Base-by-base conservation (phyloP, 1,140 invertebrate genomes). In the Brachionus sp. region DNA sequence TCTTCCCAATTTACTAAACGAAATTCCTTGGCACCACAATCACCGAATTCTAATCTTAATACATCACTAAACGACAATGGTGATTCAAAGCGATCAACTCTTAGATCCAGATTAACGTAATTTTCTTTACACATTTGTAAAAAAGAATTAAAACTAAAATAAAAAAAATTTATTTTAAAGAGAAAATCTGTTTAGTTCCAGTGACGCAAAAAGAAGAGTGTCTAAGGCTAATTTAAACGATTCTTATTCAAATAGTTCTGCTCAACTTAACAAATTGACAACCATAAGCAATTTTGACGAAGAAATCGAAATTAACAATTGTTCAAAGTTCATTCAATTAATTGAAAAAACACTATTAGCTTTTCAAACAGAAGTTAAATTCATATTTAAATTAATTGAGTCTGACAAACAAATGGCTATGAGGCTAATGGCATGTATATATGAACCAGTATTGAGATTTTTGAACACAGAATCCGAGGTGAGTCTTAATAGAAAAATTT, bases 171-270 rank as follows among this genome's bases (percentile, higher is more conserved):
- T 70, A 16, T 70, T 37, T 70, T 12, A 12, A 25, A 75, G 70
- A 19, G 70, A 75, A 46, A 75, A 75, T 46, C 25, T 75, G 2
- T 75, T 75, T n/a, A 75, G 42, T 75, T 75, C 70, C 5, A 46
- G 19, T 46, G 70, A 75, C 6, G 13, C 44, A 23, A 75, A 46
- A 35, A 19, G 44, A 13, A 75, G 46, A 39, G 44, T 29, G 13
- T 35, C 42, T 10, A 75, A 75, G 44, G 19, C 39, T 6, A 75
- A 46, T 10, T 29, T 75, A n/a, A 75, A 75, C 39, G 70, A 75
- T 75, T 75, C 70, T 5, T 46, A 75, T 75, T 75, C 70, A 35
- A 75, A 75, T 25, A 75, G 70, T 46, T 75, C 70, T 46, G 37
- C 37, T 39, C 66, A 70, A 16, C 16, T 70, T 1, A 70, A 70